These are phyloP conservation scores for Menidia beryllina DNA, from an alignment of 2,113 vertebrate species.

Conservation along the genomic window DNA sequence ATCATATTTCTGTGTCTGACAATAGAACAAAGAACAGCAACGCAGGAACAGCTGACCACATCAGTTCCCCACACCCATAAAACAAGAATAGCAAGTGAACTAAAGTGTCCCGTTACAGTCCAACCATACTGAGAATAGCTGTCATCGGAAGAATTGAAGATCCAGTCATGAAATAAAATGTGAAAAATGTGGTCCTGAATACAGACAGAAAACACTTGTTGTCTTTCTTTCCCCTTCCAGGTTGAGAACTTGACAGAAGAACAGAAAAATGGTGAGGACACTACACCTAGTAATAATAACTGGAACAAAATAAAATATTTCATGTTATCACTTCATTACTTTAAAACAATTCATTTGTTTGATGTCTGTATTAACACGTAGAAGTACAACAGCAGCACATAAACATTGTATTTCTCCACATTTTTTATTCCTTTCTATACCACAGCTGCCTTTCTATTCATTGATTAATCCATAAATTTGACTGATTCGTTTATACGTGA, in stretches of 20 bases:
- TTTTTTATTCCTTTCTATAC: too few relatives aligned
- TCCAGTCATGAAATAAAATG: neutral
- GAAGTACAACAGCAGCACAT: too few relatives aligned
- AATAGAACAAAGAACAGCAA: conserved; percentile 60
- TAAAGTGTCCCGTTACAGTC: conserved; percentile 27
- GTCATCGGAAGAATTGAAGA: neutral
- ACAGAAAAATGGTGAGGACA: conserved; percentile 84
- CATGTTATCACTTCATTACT: too few relatives aligned
- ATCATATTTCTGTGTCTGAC: conserved; percentile 31
- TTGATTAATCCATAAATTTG: too few relatives aligned
- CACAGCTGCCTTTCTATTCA: too few relatives aligned
- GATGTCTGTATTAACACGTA: too few relatives aligned
- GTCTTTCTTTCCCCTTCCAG: conserved; percentile 54
- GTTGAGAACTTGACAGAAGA: conserved; percentile 86
- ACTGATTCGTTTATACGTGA: too few relatives aligned
- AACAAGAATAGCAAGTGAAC: conserved; percentile 59
- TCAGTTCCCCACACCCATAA: neutral
- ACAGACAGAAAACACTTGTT: neutral
- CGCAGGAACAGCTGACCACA: conserved; percentile 67
- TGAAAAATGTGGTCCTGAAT: neutral
- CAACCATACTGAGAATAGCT: conserved; percentile 9
- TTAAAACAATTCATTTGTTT: too few relatives aligned
- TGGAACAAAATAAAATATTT: too few relatives aligned
- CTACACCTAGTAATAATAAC: neutral
- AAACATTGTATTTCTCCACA: too few relatives aligned